Evolutionary conservation across 2,888 invertebrate genomes (phyloP), one percentile per base, ranked within the genome.

Genomic region (Eutolmus rufibarbis): DNA sequence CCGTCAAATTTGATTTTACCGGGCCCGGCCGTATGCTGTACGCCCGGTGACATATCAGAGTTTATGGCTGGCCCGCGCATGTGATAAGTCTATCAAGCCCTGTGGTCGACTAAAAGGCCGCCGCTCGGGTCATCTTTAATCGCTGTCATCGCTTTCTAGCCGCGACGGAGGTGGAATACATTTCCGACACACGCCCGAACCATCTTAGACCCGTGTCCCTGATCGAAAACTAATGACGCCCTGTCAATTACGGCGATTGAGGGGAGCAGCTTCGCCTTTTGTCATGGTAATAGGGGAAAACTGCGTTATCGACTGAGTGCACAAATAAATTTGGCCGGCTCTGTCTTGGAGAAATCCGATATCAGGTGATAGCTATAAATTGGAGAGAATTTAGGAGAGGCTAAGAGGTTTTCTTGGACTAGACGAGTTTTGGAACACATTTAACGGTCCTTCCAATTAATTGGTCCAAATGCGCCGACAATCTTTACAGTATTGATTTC

Each of bases 211-310:
- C 37, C 37, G 57, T 66, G 82, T 37, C 57, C 37, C 57, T 57
- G 57, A 57, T 57, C 82, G 56, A 28, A 82, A 57, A 82, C 37
- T 82, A 82, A 82, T 82, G 82, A 57, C 12, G 23, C 46, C 16
- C 46, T 79, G 79, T 79, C 51, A 79, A 79, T 79, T 23, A 31
- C 12, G 14, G 37, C 28, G 16, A 82, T 23, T 31, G 40, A 82
- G 82, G 57, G 57, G 82, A 82, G 81, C 81, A 56, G 56, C 51
- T 56, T 51, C 5, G 7, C 56, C 34, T 76, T 81, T 81, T 81
- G 81, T 81, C 34, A 81, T 81, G 81, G n/a, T 81, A 81, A 81
- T 81, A 51, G 81, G 46, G 81, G 31, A 81, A 81, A 43, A 66
- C 9, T 66, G 66, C 66, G 8, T 66, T 66, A 66, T 66, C 66